Percentiles rank a stretch among this genome's conserved stretches.
Conservation (phyloP, 2,888 invertebrate genomes). For the Oscheius sp. region DNA sequence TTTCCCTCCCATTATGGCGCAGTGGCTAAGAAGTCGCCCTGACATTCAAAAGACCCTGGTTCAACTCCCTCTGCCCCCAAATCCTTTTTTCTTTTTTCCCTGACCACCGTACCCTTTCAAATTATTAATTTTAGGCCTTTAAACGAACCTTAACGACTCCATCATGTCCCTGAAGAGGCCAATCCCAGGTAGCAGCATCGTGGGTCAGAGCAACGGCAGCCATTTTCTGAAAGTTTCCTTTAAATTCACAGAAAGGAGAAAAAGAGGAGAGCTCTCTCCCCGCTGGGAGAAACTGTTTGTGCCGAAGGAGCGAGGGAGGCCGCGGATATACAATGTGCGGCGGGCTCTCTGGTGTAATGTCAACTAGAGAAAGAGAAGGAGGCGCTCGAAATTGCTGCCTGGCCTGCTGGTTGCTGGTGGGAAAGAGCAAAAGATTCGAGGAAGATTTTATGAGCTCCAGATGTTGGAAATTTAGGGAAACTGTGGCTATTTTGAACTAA, state of each 20-base stretch:
- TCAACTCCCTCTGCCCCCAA: too few relatives aligned
- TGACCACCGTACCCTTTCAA: too few relatives aligned
- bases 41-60: too few relatives aligned
- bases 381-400: neutral
- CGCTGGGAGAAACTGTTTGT: constrained; percentile 9
- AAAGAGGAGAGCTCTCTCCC: neutral
- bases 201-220: constrained; percentile 60
- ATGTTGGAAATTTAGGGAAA: neutral
- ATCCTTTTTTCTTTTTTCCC: too few relatives aligned
- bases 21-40: too few relatives aligned
- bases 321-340: constrained; percentile 10
- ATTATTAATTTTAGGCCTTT: too few relatives aligned
- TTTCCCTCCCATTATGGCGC: too few relatives aligned
- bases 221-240: constrained; percentile 41
- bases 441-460: constrained; percentile 1
- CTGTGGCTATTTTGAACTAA: too few relatives aligned
- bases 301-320: neutral
- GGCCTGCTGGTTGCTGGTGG: neutral
- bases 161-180: constrained; percentile 66
- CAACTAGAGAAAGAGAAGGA: constrained; percentile 4
- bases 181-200: constrained; percentile 65
- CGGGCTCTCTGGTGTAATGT: constrained; percentile 18
- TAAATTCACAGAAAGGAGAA: neutral
- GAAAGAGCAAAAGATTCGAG: neutral
- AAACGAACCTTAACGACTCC: constrained; percentile 59